Evolutionary conservation across 2,888 invertebrate species (phyloP).

Genomic region (Scelioninae gen. 2): DNA sequence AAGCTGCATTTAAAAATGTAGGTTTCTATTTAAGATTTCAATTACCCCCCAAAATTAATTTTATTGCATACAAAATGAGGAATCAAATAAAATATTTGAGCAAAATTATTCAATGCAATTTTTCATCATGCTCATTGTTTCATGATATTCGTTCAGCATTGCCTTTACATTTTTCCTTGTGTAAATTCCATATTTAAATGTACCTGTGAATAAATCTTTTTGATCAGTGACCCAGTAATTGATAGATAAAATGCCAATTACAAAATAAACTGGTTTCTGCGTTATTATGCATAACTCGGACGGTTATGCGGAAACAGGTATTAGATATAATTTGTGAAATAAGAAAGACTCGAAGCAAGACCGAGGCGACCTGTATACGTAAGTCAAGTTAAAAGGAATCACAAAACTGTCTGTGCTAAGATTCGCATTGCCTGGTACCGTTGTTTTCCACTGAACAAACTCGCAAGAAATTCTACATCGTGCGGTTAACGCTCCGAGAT

Average conservation of each 20-base stretch:
- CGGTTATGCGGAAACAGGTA: slow-evolving; percentile 30
- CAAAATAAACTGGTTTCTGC: slow-evolving; percentile 37
- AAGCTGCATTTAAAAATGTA: too few species aligned
- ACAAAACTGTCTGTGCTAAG: too few species aligned
- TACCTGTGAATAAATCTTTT: slow-evolving; percentile 1
- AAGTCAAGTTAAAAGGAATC: too few species aligned
- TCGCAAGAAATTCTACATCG: slow-evolving; percentile 8
- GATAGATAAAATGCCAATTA: slow-evolving; percentile 20
- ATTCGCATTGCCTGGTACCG: slow-evolving; percentile 4
- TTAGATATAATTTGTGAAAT: slow-evolving; percentile 11
- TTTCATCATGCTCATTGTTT: too few species aligned
- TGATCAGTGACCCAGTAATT: slow-evolving; percentile 33
- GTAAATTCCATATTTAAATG: not conserved
- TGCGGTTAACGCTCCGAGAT: slow-evolving; percentile 1
- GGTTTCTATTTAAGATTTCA: too few species aligned
- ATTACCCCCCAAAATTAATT: too few species aligned
- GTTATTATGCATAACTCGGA: slow-evolving; percentile 19
- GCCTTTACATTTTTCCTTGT: not conserved
- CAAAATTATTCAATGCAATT: too few species aligned
- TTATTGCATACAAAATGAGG: too few species aligned
- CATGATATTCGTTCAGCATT: too few species aligned
- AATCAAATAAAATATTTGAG: too few species aligned
- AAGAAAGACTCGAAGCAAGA: too few species aligned
- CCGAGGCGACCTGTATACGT: too few species aligned
- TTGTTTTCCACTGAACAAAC: slow-evolving; percentile 18